phyloP scores from a whole-genome alignment of 2,113 vertebrate genomes.

The Cricetomys ansorgei region DNA sequence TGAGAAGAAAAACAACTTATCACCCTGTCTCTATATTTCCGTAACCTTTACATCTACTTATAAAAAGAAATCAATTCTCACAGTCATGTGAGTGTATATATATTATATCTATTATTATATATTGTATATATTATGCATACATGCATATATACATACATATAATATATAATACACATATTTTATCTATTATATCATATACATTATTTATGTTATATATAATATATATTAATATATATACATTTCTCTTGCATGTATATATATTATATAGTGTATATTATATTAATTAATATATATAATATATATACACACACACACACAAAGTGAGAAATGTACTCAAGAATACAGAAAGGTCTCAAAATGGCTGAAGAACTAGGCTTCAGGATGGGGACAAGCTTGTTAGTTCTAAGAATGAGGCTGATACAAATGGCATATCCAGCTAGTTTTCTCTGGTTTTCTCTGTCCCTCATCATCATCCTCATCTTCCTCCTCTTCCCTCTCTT shows the following conservation, averaged over 20 bases:
- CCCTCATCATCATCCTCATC: no score
- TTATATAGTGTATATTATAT: no score
- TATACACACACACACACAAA: no score
- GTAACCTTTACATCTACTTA: not conserved
- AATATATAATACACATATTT: no score
- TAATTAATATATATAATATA: no score
- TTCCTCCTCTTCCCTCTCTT: not conserved
- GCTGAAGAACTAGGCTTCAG: not conserved
- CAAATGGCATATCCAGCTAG: not conserved
- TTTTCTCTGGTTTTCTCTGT: not conserved
- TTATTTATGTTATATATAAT: no score
- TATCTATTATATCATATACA: no score
- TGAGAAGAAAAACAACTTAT: not conserved
- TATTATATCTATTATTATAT: no score
- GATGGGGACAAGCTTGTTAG: not conserved
- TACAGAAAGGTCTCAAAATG: not conserved
- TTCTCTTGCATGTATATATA: no score
- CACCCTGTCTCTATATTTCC: not conserved
- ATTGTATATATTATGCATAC: no score
- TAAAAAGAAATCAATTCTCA: not conserved
- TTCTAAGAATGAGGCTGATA: not conserved
- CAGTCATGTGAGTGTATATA: not conserved
- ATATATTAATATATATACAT: no score
- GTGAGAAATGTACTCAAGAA: not conserved
- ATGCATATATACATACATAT: no score